Evolutionary conservation across 1,140 invertebrate genomes (phyloP), one percentile per base, ranked within the genome.

Genomic region (Gonatopus flavifemur): DNA sequence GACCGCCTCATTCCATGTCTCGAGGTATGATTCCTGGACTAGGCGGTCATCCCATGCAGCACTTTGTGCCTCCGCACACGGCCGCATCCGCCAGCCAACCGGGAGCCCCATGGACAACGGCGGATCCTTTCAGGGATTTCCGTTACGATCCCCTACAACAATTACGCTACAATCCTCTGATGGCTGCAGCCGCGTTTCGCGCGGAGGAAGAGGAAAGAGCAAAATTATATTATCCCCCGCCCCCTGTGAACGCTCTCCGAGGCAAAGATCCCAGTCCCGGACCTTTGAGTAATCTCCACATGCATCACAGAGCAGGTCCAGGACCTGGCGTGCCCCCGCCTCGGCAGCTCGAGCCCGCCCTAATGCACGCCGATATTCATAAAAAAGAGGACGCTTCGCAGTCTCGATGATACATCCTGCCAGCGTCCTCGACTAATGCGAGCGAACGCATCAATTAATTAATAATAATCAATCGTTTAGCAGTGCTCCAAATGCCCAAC

Each of bases 171-270:
- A 88, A 86, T 67, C 86, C 87, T 1, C 72, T 89, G 22, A 84
- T 89, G 78, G 87, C 88, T 50, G 86, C 84, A 1, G 86, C 70
- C 3, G 71, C 86, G 8, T 83, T 86, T 47, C 79, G 85, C 8
- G 85, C 82, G 7, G 87, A 79, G 18, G 80, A 91, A 59, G 87
- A 89, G 53, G 87, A 90, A 66, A 81, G 87, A 36, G 84, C 85
- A 1, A 89, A 89, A 70, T 80, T 89, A 37, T 84, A 87, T 56
- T 86, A 80, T 48, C 82, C 84, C 13, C 79, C 80, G 10, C 80
- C 80, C 9, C 78, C 80, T 3, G 80, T 80, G 1, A 80, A 82
- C 58, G 57, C 67, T 3, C 40, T 84, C 10, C 69, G 82, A 2
- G 71, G 70, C n/a, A 85, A 85, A 66, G 84, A 86, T 56, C 83